phyloP scores from a whole-genome alignment of 2,113 vertebrate genomes.

The Lethenteron reissneri region DNA sequence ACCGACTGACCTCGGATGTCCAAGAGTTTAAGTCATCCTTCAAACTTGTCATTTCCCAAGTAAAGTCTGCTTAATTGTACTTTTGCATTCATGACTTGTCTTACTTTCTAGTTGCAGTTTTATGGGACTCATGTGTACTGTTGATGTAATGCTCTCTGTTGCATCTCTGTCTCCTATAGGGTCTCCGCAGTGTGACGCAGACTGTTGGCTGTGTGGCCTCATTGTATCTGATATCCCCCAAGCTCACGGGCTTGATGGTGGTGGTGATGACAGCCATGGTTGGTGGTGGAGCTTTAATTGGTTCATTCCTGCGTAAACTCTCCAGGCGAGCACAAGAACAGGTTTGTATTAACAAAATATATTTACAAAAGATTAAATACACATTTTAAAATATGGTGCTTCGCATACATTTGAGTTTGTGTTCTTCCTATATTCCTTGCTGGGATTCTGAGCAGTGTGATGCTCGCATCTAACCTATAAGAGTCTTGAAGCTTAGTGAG shows the following conservation, averaged over 20 bases:
- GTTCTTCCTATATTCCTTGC: no score
- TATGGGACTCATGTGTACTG: no score
- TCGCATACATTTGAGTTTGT: no score
- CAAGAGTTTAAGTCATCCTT: conserved; percentile 94
- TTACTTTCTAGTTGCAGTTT: no score
- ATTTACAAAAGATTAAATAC: no score
- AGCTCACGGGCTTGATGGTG: conserved; percentile 47
- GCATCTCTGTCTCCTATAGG: conserved; percentile 20
- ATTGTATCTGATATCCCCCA: conserved; percentile 61
- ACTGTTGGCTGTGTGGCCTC: conserved; percentile 55
- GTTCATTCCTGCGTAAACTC: conserved; percentile 47
- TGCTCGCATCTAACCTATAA: no score
- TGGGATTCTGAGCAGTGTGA: no score
- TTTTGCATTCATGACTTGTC: no score
- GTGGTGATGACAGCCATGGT: conserved; percentile 47
- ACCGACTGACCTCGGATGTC: conserved; percentile 55
- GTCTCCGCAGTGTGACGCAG: conserved; percentile 58
- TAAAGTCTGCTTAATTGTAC: conserved; percentile 14
- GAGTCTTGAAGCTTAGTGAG: no score
- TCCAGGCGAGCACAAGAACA: conserved; percentile 69
- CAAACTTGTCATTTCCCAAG: conserved; percentile 70
- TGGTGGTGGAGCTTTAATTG: conserved; percentile 41
- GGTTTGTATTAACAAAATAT: conserved; percentile 19
- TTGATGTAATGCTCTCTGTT: no score
- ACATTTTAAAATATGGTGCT: no score